Evolutionary conservation across 2,797 vertebrate species (phyloP).

Genomic region (Ambastaia sidthimunki): DNA sequence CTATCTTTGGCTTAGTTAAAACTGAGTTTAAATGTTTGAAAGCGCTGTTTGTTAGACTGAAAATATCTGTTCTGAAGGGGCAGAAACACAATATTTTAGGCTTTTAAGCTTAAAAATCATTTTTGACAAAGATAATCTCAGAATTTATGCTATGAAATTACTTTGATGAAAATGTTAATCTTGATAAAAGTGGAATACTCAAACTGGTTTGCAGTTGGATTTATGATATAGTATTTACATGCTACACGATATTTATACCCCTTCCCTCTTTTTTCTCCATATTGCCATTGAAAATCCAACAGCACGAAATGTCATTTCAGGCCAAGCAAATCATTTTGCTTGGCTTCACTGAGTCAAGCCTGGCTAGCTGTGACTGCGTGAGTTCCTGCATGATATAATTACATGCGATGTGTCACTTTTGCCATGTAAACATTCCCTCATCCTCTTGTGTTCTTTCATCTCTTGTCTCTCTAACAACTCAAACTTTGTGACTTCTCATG

Average conservation of each 20-base stretch:
- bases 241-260: not conserved
- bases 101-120: too few relatives aligned
- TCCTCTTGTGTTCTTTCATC: not conserved
- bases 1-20: conserved; percentile 39
- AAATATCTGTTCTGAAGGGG: not conserved
- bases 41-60: conserved; percentile 7
- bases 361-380: conserved; percentile 68
- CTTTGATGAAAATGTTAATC: not conserved
- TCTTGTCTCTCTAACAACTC: not conserved
- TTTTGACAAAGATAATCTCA: too few relatives aligned
- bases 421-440: conserved; percentile 58
- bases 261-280: conserved; percentile 25
- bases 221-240: not conserved
- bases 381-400: too few relatives aligned
- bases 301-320: conserved; percentile 50
- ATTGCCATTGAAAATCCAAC: conserved; percentile 51
- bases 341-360: conserved; percentile 75
- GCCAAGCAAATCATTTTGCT: conserved; percentile 75
- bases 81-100: not conserved
- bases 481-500: too few relatives aligned
- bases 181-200: not conserved
- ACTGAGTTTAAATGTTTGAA: conserved; percentile 15
- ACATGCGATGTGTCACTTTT: conserved; percentile 67
- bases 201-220: not conserved
- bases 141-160: too few relatives aligned